Base-by-base conservation (phyloP, 1,140 invertebrate species). In the Drosophila ercepeae region DNA sequence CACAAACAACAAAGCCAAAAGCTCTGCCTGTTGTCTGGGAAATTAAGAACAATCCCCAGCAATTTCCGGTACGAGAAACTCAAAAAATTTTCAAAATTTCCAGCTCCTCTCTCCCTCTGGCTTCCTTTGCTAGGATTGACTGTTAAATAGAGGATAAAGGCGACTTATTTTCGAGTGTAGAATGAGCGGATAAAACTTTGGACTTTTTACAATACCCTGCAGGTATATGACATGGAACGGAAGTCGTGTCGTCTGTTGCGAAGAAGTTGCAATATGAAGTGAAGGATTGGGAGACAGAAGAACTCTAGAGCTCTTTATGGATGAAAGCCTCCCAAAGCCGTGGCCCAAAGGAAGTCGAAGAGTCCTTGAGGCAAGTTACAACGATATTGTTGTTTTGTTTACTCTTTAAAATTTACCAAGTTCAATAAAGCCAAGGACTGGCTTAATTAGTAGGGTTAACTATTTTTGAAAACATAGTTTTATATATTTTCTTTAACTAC, bases 31-130 rank as follows among this genome's bases (percentile, higher is more conserved):
- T 88, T 88, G 82, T 71, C 77, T 88, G 82, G 82, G 54, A 88
- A 86, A 86, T 88, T 86, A 88, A 88, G 82, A 86, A 86, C 82
- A 86, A 86, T 88, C 68, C 82, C 68, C 53, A 88, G 82, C 82
- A 88, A 88, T 86, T 86, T 88, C 82, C 82, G 82, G 76, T 79
- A 78, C 75, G 75, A 84, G 51, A 55, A 84, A 72, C 75, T 84
- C 79, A 63, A 84, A 82, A 84, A 72, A 75, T 84, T 14, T 78
- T 71, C 51, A 65, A 79, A 71, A 77, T 88, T 79, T 64, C 46
- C 49, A 54, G 34, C 32, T 39, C 51, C 44, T 11, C 32, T 14
- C 19, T 7, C 48, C 16, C 29, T 57, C 49, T 34, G 53, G 4
- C 32, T 34, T 29, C 9, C n/a, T 51, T 46, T 13, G 16, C 16